A percentile compares a stretch with the other conserved stretches of the same genome.
These are phyloP conservation scores for Petrocephalus microphthalmus DNA, from an alignment of 2,113 vertebrate genomes.

Conservation along the genomic window DNA sequence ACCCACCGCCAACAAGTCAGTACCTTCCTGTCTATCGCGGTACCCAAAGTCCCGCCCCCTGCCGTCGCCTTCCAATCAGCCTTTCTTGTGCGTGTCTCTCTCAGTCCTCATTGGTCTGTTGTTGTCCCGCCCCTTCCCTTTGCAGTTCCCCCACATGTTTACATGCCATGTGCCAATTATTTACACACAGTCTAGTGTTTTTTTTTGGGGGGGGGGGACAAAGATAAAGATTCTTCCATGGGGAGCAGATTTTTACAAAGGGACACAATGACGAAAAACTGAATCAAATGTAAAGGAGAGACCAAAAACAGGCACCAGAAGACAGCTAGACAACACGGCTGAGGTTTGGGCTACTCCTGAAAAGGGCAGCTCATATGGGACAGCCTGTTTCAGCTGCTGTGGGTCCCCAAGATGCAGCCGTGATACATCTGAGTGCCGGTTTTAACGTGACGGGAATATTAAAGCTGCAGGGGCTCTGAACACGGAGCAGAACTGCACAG, in stretches of 20 bases:
- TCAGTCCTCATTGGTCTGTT: neutral
- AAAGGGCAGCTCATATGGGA: neutral
- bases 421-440: neutral
- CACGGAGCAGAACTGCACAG: neutral
- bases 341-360: neutral
- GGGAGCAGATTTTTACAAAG: neutral
- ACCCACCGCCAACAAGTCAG: slow-evolving; percentile 87
- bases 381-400: neutral
- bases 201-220: neutral
- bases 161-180: neutral
- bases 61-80: slow-evolving; percentile 24
- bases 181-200: neutral
- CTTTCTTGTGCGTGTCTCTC: neutral
- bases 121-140: neutral
- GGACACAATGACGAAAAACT: neutral
- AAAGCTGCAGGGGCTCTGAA: neutral
- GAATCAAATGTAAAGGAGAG: neutral
- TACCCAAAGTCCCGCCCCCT: slow-evolving; percentile 32
- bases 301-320: neutral
- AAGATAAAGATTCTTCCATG: neutral
- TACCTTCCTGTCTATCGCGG: slow-evolving; percentile 43
- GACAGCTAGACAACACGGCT: neutral
- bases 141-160: neutral
- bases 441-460: neutral
- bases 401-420: neutral